Evolutionary conservation across 2,113 vertebrate genomes (phyloP).

Genomic region (Gopherus flavomarginatus): DNA sequence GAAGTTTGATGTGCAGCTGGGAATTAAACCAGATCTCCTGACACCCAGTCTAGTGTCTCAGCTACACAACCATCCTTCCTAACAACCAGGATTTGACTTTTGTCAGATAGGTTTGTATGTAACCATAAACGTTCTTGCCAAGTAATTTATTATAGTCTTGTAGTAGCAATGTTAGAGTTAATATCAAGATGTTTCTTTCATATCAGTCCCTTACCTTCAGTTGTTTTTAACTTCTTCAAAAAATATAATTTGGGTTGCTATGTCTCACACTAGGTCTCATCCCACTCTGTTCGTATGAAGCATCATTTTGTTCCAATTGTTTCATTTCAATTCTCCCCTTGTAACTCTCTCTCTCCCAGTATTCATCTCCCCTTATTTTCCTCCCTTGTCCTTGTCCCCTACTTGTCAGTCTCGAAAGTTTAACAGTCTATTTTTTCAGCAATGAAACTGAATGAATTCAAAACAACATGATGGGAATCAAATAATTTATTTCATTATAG

Average conservation of each 20-base stretch:
- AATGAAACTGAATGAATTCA: background rate
- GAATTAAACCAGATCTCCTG: background rate
- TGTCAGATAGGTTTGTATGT: background rate
- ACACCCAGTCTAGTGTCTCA: background rate
- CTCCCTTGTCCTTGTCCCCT: background rate
- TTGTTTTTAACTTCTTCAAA: background rate
- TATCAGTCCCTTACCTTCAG: background rate
- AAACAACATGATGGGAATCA: background rate
- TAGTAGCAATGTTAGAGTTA: background rate
- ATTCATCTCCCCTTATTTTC: background rate
- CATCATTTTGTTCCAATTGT: background rate
- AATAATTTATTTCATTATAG: background rate
- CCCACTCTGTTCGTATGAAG: accelerated
- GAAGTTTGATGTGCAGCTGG: background rate
- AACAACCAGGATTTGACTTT: background rate
- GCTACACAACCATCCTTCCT: background rate
- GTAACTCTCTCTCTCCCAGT: background rate
- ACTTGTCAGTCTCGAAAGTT: background rate
- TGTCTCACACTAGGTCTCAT: background rate
- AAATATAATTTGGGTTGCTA: background rate
- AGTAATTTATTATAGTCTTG: background rate
- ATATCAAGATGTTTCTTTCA: background rate
- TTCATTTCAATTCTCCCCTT: background rate
- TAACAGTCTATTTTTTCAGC: background rate
- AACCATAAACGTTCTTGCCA: background rate